phyloP scores from a whole-genome alignment of 2,797 vertebrate genomes.

The Meriones psammophilus region DNA sequence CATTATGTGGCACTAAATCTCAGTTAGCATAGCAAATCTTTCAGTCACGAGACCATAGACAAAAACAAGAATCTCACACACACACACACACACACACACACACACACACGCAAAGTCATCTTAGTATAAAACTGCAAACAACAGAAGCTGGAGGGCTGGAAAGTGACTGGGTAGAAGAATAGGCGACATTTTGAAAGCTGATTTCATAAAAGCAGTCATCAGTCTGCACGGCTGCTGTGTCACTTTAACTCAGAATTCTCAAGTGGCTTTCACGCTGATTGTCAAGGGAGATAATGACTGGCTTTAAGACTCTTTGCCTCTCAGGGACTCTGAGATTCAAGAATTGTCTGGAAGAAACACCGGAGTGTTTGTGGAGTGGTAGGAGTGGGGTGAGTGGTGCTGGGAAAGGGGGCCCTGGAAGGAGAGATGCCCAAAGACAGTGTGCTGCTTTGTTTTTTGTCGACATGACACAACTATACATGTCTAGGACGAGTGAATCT shows the following conservation, averaged over 20 bases:
- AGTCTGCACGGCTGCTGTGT: not conserved
- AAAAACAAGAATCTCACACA: not conserved
- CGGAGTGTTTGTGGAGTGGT: not conserved
- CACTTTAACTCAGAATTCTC: not conserved
- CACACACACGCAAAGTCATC: not conserved
- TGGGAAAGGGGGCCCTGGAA: not conserved
- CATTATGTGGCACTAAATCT: not conserved
- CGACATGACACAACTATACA: not conserved
- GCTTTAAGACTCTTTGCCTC: not conserved
- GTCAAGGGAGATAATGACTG: not conserved
- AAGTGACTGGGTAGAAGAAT: not conserved
- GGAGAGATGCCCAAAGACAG: too few relatives aligned
- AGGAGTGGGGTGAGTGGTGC: too few relatives aligned
- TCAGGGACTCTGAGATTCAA: not conserved
- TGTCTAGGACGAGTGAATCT: not conserved
- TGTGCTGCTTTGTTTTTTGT: not conserved
- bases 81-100: not conserved
- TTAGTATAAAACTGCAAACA: not conserved
- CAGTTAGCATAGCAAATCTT: not conserved
- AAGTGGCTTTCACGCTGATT: slow-evolving; percentile 28
- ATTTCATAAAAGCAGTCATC: slow-evolving; percentile 51
- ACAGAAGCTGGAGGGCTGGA: not conserved
- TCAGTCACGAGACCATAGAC: not conserved
- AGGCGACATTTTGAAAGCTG: not conserved
- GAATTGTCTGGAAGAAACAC: not conserved